Base-by-base conservation (phyloP, 2,797 vertebrate species). In the Pseudochromis fuscus region DNA sequence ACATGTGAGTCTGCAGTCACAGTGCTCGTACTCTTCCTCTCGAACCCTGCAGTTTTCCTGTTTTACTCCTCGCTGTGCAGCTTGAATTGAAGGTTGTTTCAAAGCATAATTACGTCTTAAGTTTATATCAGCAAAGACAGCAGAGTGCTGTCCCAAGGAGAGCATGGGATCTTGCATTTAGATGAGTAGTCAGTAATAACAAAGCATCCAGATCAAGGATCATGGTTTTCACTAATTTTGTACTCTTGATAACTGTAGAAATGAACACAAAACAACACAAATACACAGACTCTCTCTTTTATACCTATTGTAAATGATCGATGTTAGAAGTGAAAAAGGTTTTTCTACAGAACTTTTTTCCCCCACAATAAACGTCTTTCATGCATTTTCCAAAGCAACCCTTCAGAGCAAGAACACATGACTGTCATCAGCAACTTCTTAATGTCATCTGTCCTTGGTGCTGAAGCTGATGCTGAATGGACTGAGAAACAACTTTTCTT, bases 91-190 rank as follows among this genome's bases (percentile, higher is more conserved):
- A 40, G 2, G 35, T 58, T 31, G 51, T 83, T 77, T 68, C 58
- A 65, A 71, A 55, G 53, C 35, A 33, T 74, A 74, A 81, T 83
- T 64, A 73, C 27, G 16, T 70, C 38, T 65, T 48, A 35, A 19
- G 45, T 58, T 76, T 57, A 55, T 57, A 55, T 65, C 49, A 69
- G 63, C 48, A 42, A 33, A 69, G 50, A 77, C 52, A 66, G 59
- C 72, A 63, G 53, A 81, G 63, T 30, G 21, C n/a, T 25, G 2
- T 69, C 57, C 35, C 18, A 35, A 67, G 24, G 21, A 76, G 58
- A 55, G 44, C 25, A 45, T 45, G 48, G 50, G 38, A 31, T 59
- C 21, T 48, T 59, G 31, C 51, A 49, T 58, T 42, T 37, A 45
- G 31, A 67, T 52, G 27, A 49, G 52, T 59, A 27, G 40, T 63